Percentiles rank a stretch among this genome's conserved stretches.
These are phyloP conservation scores for Drosophila kurseongensis DNA, from an alignment of 1,140 invertebrate species.

Conservation along the genomic window DNA sequence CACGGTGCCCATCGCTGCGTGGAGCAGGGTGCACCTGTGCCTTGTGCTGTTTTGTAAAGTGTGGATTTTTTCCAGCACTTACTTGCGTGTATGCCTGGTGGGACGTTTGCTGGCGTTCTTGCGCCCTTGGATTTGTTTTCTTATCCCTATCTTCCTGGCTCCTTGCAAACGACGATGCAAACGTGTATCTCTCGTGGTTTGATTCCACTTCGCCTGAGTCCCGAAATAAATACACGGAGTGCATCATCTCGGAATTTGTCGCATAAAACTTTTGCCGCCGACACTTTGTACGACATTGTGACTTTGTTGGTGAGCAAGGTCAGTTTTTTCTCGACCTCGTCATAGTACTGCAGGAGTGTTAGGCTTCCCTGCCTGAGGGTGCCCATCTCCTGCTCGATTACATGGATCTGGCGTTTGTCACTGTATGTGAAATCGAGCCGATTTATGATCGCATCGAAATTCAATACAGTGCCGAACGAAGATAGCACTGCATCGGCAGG, in stretches of 20 bases:
- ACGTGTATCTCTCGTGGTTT: slow-evolving; percentile 15
- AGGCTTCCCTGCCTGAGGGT: slow-evolving; percentile 27
- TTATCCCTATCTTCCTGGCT: neutral
- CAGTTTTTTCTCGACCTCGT: slow-evolving; percentile 41
- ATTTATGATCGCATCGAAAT: slow-evolving; percentile 21
- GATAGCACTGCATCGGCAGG: slow-evolving; percentile 1
- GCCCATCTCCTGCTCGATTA: slow-evolving; percentile 33
- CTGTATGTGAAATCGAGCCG: slow-evolving; percentile 40
- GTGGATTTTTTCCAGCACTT: slow-evolving; percentile 5
- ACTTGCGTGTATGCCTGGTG: neutral
- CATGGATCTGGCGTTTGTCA: slow-evolving; percentile 41
- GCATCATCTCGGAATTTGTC: slow-evolving; percentile 29
- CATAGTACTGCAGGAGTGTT: slow-evolving; percentile 26
- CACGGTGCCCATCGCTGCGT: neutral
- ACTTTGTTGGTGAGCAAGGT: slow-evolving; percentile 42
- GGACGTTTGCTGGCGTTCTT: neutral
- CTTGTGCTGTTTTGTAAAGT: slow-evolving; percentile 3
- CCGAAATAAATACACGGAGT: slow-evolving; percentile 25
- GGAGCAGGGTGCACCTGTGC: neutral
- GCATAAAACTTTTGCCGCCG: slow-evolving; percentile 17
- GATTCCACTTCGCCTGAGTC: slow-evolving; percentile 20
- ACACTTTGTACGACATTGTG: slow-evolving; percentile 19
- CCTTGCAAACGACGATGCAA: neutral
- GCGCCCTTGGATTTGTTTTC: too few relatives aligned
- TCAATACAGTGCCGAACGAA: slow-evolving; percentile 35